Percentiles rank a stretch among this genome's conserved stretches.
Conservation (phyloP, 2,888 invertebrate species). For the Thysanoteuthis rhombus region DNA sequence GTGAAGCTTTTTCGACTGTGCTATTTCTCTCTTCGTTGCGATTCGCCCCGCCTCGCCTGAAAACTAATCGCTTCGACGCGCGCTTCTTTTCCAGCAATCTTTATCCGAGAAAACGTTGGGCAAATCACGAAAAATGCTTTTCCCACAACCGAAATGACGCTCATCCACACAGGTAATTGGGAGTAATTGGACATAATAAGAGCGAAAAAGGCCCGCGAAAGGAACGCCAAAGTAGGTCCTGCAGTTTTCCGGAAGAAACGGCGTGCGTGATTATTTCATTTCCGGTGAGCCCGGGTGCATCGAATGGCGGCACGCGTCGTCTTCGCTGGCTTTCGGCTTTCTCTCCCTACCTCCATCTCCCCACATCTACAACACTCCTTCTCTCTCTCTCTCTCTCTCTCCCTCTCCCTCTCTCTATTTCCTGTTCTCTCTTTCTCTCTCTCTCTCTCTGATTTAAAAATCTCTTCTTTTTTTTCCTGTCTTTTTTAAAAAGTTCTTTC, state of each 20-base stretch:
- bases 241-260: conserved; percentile 31
- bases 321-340: conserved; percentile 25
- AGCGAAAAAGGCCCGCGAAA: conserved; percentile 24
- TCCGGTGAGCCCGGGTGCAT: conserved; percentile 22
- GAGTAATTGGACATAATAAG: conserved; percentile 27
- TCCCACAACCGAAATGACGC: conserved; percentile 16
- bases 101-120: conserved; percentile 12
- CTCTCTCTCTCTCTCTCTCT: not conserved
- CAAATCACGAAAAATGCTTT: conserved; percentile 12
- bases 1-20: not conserved
- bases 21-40: not conserved
- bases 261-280: conserved; percentile 25
- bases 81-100: not conserved
- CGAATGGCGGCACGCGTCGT: conserved; percentile 18
- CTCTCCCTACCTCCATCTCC: too few relatives aligned
- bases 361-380: not conserved
- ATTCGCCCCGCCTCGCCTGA: not conserved
- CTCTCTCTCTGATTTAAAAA: not conserved
- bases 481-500: too few relatives aligned
- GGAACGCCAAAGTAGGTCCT: conserved; percentile 27
- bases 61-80: conserved; percentile 12
- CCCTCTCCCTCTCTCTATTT: not conserved
- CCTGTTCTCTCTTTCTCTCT: not conserved
- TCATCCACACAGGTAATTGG: conserved; percentile 30
- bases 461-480: not conserved